These are phyloP conservation scores for Ornithoptera priamus DNA, from an alignment of 2,888 invertebrate genomes.

Conservation along the genomic window DNA sequence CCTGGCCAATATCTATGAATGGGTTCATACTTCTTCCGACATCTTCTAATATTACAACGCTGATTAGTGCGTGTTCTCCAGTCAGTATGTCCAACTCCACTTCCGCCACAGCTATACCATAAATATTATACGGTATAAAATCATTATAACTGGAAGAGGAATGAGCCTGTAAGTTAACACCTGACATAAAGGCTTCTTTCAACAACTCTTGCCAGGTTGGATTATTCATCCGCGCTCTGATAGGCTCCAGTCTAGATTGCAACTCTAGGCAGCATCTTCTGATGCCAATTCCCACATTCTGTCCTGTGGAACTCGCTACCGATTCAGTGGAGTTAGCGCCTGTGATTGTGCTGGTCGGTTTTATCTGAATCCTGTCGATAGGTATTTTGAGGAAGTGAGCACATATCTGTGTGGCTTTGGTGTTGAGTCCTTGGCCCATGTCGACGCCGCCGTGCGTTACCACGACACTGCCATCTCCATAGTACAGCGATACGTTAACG, in stretches of 20 bases:
- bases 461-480: slow-evolving; percentile 82
- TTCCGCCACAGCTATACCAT: slow-evolving; percentile 81
- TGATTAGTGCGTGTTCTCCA: slow-evolving; percentile 79
- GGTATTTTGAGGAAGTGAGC: slow-evolving; percentile 83
- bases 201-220: slow-evolving; percentile 73
- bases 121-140: slow-evolving; percentile 51
- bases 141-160: slow-evolving; percentile 39
- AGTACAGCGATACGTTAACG: slow-evolving; percentile 80
- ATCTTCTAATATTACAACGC: slow-evolving; percentile 83
- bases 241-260: slow-evolving; percentile 61
- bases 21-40: slow-evolving; percentile 82
- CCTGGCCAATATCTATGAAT: slow-evolving; percentile 82
- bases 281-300: slow-evolving; percentile 77
- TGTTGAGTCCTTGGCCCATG: slow-evolving; percentile 87
- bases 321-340: slow-evolving; percentile 83
- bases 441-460: slow-evolving; percentile 83
- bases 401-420: slow-evolving; percentile 83
- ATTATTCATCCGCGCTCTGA: slow-evolving; percentile 53
- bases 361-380: slow-evolving; percentile 82
- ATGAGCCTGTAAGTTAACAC: slow-evolving; percentile 47
- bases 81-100: slow-evolving; percentile 86
- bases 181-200: slow-evolving; percentile 51
- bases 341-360: slow-evolving; percentile 80
- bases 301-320: slow-evolving; percentile 84
- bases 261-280: slow-evolving; percentile 69